Evolutionary conservation across 2,888 invertebrate species (phyloP).

Genomic region (Leptura quadrifasciata): DNA sequence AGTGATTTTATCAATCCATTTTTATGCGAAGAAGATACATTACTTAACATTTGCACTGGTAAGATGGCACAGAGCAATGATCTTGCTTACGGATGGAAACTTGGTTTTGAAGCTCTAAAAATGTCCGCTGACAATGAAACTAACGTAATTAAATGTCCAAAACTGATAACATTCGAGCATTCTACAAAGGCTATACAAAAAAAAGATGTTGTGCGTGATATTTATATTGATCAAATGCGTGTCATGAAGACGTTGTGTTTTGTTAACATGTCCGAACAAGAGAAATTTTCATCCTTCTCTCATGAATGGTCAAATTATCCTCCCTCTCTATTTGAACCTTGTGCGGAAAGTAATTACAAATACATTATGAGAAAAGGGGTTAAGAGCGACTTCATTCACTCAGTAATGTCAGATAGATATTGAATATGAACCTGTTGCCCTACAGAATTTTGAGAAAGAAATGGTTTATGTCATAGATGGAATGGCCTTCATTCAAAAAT

Average conservation of each 20-base stretch:
- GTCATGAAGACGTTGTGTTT: neutral
- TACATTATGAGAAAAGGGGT: neutral
- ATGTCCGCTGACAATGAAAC: neutral
- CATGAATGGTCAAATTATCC: slow-evolving; percentile 5
- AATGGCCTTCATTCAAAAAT: neutral
- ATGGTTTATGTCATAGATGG: neutral
- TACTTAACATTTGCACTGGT: slow-evolving; percentile 2
- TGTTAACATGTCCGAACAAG: neutral
- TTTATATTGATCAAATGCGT: neutral
- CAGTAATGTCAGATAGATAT: neutral
- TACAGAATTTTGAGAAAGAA: neutral
- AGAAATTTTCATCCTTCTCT: neutral
- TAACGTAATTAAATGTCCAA: neutral
- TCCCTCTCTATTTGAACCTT: neutral
- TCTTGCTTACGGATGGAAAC: neutral
- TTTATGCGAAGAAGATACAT: neutral
- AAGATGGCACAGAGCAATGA: neutral
- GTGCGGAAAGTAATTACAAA: neutral
- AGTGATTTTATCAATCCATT: neutral
- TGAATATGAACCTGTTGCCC: neutral
- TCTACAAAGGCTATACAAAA: neutral
- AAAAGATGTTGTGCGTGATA: neutral
- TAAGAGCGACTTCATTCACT: neutral
- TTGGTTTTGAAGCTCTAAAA: slow-evolving; percentile 1
- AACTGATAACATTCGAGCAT: neutral